phyloP scores from a whole-genome alignment of 2,113 vertebrate species.

The Chloropsis hardwickii region DNA sequence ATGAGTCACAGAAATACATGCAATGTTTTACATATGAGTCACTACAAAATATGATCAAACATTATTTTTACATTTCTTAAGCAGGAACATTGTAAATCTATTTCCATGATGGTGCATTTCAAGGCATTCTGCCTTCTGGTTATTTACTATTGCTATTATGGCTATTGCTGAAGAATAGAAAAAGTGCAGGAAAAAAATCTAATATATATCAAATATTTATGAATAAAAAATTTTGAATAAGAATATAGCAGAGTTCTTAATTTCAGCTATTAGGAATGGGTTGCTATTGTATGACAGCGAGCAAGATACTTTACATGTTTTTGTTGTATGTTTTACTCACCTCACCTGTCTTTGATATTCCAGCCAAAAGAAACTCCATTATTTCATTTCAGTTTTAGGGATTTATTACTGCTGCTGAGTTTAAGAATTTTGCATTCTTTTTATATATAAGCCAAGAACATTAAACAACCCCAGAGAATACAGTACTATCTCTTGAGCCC shows the following conservation, averaged over 20 bases:
- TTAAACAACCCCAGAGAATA: not conserved
- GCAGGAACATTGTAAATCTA: not conserved
- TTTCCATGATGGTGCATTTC: not conserved
- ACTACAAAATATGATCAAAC: not conserved
- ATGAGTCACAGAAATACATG: not conserved
- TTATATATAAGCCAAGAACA: not conserved
- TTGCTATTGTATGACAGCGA: not conserved
- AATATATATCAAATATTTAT: not conserved
- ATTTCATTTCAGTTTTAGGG: not conserved
- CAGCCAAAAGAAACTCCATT: not conserved
- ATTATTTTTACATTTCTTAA: not conserved
- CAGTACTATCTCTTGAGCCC: not conserved
- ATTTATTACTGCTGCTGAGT: not conserved
- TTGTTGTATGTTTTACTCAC: not conserved
- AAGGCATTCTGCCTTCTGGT: not conserved
- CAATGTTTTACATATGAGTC: not conserved
- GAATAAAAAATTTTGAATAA: not conserved
- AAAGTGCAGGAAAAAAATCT: not conserved
- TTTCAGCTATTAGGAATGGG: not conserved
- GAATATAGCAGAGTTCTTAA: not conserved
- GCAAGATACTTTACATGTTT: not conserved
- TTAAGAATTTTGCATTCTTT: not conserved
- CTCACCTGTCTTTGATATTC: not conserved
- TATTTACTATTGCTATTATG: not conserved
- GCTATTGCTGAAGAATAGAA: not conserved